phyloP scores from a whole-genome alignment of 2,888 invertebrate genomes.

The Melolontha melolontha region DNA sequence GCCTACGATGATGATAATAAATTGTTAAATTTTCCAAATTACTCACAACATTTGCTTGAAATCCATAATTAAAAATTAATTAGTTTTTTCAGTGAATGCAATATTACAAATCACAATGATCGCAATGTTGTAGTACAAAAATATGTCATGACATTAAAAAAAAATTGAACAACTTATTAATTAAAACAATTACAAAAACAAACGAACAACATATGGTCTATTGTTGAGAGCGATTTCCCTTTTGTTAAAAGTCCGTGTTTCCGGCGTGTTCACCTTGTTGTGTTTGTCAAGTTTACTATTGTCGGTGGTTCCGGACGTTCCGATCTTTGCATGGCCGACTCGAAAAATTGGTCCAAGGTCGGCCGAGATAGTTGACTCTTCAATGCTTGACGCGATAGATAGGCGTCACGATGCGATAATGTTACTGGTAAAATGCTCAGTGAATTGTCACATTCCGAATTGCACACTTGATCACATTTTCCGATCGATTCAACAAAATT shows the following conservation, averaged over 20 bases:
- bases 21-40: too few relatives aligned
- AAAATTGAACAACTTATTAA: too few relatives aligned
- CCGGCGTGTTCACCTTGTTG: slow-evolving; percentile 31
- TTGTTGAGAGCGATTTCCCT: slow-evolving; percentile 12
- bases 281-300: slow-evolving; percentile 38
- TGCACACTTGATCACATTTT: not conserved
- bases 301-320: not conserved
- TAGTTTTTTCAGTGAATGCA: too few relatives aligned
- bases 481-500: too few relatives aligned
- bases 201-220: not conserved
- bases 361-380: slow-evolving; percentile 23
- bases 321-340: not conserved
- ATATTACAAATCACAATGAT: too few relatives aligned
- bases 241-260: slow-evolving; percentile 20
- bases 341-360: slow-evolving; percentile 23
- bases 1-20: too few relatives aligned
- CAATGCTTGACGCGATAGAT: not conserved
- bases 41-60: too few relatives aligned
- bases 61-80: too few relatives aligned
- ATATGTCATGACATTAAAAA: too few relatives aligned
- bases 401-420: not conserved
- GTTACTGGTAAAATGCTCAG: not conserved
- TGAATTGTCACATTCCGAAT: not conserved
- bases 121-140: too few relatives aligned
- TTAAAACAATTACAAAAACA: too few relatives aligned